phyloP scores from a whole-genome alignment of 2,888 invertebrate genomes.

The Andricus curvator region DNA sequence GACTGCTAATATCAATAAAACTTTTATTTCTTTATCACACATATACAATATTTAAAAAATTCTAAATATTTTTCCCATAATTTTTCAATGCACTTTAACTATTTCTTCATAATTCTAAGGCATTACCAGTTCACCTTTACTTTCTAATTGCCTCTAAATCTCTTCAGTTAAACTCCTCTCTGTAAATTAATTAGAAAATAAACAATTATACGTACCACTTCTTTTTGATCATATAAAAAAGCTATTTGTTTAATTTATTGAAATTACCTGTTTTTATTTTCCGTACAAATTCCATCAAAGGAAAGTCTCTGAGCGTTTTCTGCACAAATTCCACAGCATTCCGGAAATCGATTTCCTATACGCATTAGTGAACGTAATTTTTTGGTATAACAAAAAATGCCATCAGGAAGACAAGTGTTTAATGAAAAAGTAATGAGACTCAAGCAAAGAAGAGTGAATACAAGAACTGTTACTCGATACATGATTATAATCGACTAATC shows the following conservation, averaged over 20 bases:
- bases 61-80: neutral
- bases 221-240: neutral
- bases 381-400: conserved; percentile 11
- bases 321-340: conserved; percentile 17
- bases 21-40: neutral
- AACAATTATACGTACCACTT: neutral
- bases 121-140: neutral
- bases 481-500: conserved; percentile 19
- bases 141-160: neutral
- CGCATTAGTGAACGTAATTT: neutral
- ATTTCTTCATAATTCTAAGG: neutral
- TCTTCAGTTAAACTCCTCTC: neutral
- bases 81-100: neutral
- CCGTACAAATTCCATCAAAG: conserved; percentile 27
- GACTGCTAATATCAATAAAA: too few species aligned
- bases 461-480: conserved; percentile 3
- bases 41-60: neutral
- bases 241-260: neutral
- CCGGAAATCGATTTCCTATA: conserved; percentile 20
- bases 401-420: conserved; percentile 16
- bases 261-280: conserved; percentile 19
- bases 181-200: neutral
- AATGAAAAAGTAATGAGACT: neutral
- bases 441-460: conserved; percentile 4
- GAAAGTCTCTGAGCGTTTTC: neutral